A percentile compares a stretch with the other conserved stretches of the same genome.
These are phyloP conservation scores for Charina bottae DNA, from an alignment of 2,113 vertebrate species.

Conservation along the genomic window DNA sequence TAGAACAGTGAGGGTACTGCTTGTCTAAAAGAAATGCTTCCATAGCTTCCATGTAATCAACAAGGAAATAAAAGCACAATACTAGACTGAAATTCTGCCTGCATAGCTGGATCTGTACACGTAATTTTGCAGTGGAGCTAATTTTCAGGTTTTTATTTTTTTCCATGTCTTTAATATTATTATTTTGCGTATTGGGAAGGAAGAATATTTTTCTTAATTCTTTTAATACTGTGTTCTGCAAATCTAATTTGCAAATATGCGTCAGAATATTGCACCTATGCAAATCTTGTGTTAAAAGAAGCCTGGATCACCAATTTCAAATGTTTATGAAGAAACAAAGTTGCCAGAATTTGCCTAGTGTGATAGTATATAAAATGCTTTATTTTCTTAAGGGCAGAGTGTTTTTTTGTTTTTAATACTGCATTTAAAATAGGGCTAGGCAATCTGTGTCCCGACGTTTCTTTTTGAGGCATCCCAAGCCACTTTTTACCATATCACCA, in stretches of 20 bases:
- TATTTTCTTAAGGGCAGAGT: background rate
- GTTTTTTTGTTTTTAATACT: background rate
- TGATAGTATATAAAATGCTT: background rate
- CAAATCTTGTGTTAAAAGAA: background rate
- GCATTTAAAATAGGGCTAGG: too few relatives aligned
- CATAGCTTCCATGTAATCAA: background rate
- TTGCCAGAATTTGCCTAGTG: background rate
- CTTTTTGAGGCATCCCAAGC: too few relatives aligned
- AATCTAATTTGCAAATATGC: background rate
- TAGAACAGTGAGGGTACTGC: background rate
- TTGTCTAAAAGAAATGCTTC: background rate
- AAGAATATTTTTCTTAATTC: background rate
- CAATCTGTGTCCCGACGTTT: too few relatives aligned
- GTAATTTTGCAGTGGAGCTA: background rate
- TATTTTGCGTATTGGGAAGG: background rate
- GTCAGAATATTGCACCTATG: background rate
- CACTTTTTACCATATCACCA: too few relatives aligned
- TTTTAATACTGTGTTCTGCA: background rate
- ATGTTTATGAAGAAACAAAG: background rate
- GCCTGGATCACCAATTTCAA: background rate
- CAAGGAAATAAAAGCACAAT: background rate
- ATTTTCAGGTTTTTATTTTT: background rate
- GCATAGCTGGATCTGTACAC: background rate
- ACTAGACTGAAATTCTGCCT: background rate
- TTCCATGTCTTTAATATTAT: background rate